These are phyloP conservation scores for Xanthia togata DNA, from an alignment of 2,888 invertebrate genomes.

Conservation along the genomic window DNA sequence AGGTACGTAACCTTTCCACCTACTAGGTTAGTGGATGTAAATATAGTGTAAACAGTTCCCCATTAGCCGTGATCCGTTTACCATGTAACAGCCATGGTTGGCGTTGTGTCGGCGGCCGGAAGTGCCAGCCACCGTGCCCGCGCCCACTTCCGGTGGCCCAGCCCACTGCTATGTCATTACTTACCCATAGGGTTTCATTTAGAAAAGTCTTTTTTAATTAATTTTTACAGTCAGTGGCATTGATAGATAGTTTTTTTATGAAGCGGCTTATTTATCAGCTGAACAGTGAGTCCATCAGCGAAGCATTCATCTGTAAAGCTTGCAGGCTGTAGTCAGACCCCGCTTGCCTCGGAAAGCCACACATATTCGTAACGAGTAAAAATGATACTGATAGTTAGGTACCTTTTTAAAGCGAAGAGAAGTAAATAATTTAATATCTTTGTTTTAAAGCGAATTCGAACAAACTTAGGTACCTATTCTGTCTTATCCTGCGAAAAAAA, in stretches of 20 bases:
- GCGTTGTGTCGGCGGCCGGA: constrained; percentile 53
- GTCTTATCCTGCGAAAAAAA: too few species aligned
- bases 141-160: constrained; percentile 68
- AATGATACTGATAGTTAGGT: background rate
- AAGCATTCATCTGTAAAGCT: background rate
- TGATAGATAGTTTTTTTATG: constrained; percentile 13
- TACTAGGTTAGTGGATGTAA: background rate
- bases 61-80: constrained; percentile 41
- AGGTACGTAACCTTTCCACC: background rate
- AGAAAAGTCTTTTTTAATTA: constrained; percentile 33
- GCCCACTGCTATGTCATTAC: constrained; percentile 54
- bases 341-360: background rate
- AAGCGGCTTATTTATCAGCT: too few species aligned
- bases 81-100: constrained; percentile 13
- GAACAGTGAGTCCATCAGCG: background rate
- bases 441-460: background rate
- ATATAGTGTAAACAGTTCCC: constrained; percentile 21
- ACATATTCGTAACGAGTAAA: background rate
- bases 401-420: background rate
- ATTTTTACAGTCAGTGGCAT: constrained; percentile 4
- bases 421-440: too few species aligned
- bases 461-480: too few species aligned
- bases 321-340: too few species aligned
- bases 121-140: constrained; percentile 64
- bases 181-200: constrained; percentile 30